Evolutionary conservation across 2,797 vertebrate species (phyloP), one percentile per base, ranked within the genome.

Genomic region (Pelochelys cantorii): DNA sequence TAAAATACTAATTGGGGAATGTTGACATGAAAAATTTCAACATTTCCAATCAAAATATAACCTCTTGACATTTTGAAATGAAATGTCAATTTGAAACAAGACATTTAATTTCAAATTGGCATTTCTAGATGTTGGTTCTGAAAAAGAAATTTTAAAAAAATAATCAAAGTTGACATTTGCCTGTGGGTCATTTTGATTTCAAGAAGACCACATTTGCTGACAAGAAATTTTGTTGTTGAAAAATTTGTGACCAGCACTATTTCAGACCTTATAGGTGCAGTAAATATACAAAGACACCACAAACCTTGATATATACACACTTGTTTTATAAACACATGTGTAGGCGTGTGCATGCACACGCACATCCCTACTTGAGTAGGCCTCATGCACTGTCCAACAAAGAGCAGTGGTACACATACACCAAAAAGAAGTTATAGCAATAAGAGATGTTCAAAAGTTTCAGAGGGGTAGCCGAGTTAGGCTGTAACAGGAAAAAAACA

Each of bases 81-180:
- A 88, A 92, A 86, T 42, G 91, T 59, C 11, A 85, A 14, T 37
- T 79, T 53, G 10, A 84, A 89, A 82, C 34, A 71, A 37, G 34
- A 37, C 52, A 27, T 22, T 79, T 84, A 20, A 55, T 91, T 85
- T 81, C 20, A 55, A 80, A 80, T 71, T 86, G 71, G 15, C 25
- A 11, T 86, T 80, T 85, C 37, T 62, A 87, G n/a, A 15, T 17
- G 6, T 6, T 62, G 9, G 2, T 34, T 90, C 54, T 83, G 78
- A 79, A 85, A 71, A 37, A 37, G 4, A 17, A 10, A 37, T 17
- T 48, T 22, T 12, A 60, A 84, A 59, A 84, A 52, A 52, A 78
- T 62, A 6, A 71, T 71, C 68, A 22, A 71, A 71, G n/a, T 71
- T 71, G 68, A 37, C 18, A 22, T 37, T 71, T 71, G 10, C 68